These are phyloP conservation scores for Standfussiana lucernea DNA, from an alignment of 2,888 invertebrate genomes.

Conservation along the genomic window DNA sequence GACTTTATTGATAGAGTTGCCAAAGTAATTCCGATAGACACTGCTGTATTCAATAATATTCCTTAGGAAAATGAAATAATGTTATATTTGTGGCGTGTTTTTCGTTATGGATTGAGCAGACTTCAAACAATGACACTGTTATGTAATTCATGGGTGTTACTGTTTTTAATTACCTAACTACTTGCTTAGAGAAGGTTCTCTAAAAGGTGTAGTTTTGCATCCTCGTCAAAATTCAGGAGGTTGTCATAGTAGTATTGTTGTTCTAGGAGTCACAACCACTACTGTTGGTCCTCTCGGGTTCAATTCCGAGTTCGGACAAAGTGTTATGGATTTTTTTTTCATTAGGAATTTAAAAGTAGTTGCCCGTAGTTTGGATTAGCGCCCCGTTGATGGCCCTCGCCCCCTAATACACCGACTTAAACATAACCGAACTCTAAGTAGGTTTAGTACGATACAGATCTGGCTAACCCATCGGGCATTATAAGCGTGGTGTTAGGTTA, in stretches of 20 bases:
- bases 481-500: not conserved
- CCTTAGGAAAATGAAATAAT: constrained; percentile 66
- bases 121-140: constrained; percentile 2
- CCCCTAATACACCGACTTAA: not conserved
- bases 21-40: constrained; percentile 84
- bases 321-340: not conserved
- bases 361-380: not conserved
- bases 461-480: not conserved
- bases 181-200: not conserved
- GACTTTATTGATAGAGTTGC: constrained; percentile 89
- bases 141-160: not conserved
- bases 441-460: not conserved
- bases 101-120: not conserved
- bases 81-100: constrained; percentile 43
- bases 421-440: not conserved
- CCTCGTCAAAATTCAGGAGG: too few relatives aligned
- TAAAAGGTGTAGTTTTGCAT: too few relatives aligned
- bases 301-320: not conserved
- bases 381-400: not conserved
- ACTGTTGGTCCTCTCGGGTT: not conserved
- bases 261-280: not conserved
- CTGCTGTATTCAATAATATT: constrained; percentile 77
- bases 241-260: too few relatives aligned
- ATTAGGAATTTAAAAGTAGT: not conserved
- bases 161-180: not conserved